phyloP scores from a whole-genome alignment of 2,797 vertebrate species.

The Scleropages formosus region DNA sequence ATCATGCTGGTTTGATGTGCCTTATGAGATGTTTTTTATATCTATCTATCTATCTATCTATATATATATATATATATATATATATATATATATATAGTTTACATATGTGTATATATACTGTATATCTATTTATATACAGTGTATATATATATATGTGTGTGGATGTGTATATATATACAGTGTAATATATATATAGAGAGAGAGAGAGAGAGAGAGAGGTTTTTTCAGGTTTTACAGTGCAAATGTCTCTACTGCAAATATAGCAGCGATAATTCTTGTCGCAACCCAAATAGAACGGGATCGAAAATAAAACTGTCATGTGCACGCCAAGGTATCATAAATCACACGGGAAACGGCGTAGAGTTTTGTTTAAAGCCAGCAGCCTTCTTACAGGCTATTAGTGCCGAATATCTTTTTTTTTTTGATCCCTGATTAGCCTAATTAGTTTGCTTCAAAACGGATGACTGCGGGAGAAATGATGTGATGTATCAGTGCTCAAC shows the following conservation, averaged over 20 bases:
- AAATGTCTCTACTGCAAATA: slow-evolving; percentile 4
- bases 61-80: too few relatives aligned
- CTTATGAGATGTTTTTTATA: too few relatives aligned
- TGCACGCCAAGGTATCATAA: slow-evolving; percentile 16
- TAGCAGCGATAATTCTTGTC: not conserved
- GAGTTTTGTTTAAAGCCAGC: slow-evolving; percentile 18
- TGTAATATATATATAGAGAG: too few relatives aligned
- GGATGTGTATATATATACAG: too few relatives aligned
- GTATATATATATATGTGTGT: too few relatives aligned
- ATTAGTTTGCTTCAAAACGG: slow-evolving; percentile 39
- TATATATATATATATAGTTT: too few relatives aligned
- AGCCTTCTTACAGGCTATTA: slow-evolving; percentile 16
- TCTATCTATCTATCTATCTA: too few relatives aligned
- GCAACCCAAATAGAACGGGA: slow-evolving; percentile 13
- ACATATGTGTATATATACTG: too few relatives aligned
- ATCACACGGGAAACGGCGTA: slow-evolving; percentile 5
- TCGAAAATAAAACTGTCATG: not conserved
- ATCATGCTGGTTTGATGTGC: too few relatives aligned
- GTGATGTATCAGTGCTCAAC: slow-evolving; percentile 3
- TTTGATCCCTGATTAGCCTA: slow-evolving; percentile 39
- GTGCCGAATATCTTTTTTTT: slow-evolving; percentile 14
- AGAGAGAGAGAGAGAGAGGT: too few relatives aligned
- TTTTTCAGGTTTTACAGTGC: not conserved
- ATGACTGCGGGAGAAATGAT: not conserved
- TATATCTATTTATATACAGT: too few relatives aligned